A percentile compares a stretch with the other conserved stretches of the same genome.
Evolutionary conservation across 2,888 invertebrate species (phyloP).

Genomic region (Ganaspis brasiliensis): DNA sequence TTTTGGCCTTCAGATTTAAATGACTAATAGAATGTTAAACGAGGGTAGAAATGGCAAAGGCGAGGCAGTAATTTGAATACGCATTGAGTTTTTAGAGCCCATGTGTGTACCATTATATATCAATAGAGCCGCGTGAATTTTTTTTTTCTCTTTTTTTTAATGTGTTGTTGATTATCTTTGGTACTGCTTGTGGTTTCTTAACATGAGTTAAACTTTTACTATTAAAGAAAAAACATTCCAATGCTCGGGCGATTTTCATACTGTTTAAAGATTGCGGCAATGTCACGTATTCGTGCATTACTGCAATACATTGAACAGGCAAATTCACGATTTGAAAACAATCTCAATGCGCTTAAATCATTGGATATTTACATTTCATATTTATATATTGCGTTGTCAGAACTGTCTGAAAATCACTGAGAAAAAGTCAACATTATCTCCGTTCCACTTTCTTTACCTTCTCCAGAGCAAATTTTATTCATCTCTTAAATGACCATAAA

Average conservation of each 20-base stretch:
- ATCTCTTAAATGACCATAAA: conserved; percentile 1
- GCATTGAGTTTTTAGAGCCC: background rate
- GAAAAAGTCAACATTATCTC: conserved; percentile 9
- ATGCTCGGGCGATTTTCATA: conserved; percentile 19
- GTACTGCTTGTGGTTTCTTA: conserved; percentile 6
- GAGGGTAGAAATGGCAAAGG: background rate
- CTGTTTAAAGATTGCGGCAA: background rate
- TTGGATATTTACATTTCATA: background rate
- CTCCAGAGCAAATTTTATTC: background rate
- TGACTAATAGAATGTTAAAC: conserved; percentile 9
- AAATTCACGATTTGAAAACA: background rate
- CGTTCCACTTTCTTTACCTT: conserved; percentile 22
- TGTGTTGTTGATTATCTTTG: background rate
- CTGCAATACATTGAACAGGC: background rate
- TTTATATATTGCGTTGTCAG: background rate
- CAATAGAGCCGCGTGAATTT: background rate
- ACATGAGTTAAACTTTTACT: conserved; percentile 8
- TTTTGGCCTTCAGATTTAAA: background rate
- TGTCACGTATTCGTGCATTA: conserved; percentile 11
- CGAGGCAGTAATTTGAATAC: background rate
- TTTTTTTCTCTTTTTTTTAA: background rate
- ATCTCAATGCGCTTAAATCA: background rate
- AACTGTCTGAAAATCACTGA: background rate
- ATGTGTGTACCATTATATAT: background rate
- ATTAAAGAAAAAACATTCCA: background rate